Percentiles rank a stretch among this genome's conserved stretches.
Conservation (phyloP, 2,797 vertebrate genomes). For the Apogon talboti region DNA sequence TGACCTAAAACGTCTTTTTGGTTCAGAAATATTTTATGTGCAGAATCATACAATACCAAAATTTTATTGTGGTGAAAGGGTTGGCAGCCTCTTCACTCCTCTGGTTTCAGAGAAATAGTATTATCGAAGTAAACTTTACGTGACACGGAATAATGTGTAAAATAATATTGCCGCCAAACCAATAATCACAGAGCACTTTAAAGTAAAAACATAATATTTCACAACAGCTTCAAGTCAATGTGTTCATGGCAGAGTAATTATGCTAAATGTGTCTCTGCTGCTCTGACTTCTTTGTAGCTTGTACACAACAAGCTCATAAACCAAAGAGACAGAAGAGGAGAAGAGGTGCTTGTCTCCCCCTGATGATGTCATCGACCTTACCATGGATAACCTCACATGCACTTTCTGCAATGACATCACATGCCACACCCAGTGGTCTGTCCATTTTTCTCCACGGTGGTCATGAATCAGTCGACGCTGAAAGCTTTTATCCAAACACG, state of each 20-base stretch:
- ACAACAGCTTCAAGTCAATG: not conserved
- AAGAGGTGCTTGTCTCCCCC: conserved; percentile 33
- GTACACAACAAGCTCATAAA: conserved; percentile 49
- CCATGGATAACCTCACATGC: conserved; percentile 10
- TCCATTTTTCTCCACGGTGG: conserved; percentile 28
- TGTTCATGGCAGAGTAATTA: conserved; percentile 34
- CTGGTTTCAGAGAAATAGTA: not conserved
- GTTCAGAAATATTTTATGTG: too few species aligned
- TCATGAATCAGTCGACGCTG: conserved; percentile 70
- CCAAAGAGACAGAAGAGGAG: conserved; percentile 34
- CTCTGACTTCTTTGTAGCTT: conserved; percentile 12
- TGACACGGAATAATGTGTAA: conserved; percentile 5
- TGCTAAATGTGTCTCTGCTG: conserved; percentile 24
- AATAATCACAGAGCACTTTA: not conserved
- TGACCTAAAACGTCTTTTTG: too few species aligned
- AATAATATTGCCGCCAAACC: not conserved
- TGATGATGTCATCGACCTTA: conserved; percentile 68
- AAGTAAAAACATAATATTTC: not conserved
- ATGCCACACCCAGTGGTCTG: conserved; percentile 6
- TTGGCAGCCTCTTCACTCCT: too few species aligned
- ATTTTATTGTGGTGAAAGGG: too few species aligned
- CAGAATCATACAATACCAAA: too few species aligned
- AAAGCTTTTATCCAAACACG: conserved; percentile 57
- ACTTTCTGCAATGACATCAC: conserved; percentile 66
- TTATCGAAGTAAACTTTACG: not conserved